phyloP scores from a whole-genome alignment of 2,888 invertebrate species.

The Cosmia pyralina region DNA sequence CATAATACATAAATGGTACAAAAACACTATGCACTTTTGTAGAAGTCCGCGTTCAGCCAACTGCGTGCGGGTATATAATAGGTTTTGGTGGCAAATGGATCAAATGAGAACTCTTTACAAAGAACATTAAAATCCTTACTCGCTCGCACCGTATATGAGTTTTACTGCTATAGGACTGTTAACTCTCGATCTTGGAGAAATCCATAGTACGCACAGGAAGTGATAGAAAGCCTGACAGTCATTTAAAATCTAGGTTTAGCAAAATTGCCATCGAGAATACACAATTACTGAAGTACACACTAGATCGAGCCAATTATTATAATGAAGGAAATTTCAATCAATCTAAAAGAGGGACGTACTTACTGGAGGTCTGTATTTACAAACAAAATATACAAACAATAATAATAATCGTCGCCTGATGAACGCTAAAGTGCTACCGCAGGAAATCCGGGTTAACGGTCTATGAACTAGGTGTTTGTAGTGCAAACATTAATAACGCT shows the following conservation, averaged over 20 bases:
- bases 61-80: too few species aligned
- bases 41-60: too few species aligned
- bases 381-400: constrained; percentile 21
- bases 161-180: neutral
- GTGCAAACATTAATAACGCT: constrained; percentile 1
- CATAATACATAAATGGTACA: too few species aligned
- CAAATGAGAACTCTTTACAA: too few species aligned
- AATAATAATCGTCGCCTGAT: constrained; percentile 1
- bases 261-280: neutral
- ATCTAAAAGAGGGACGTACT: neutral
- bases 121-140: too few species aligned
- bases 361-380: neutral
- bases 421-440: neutral
- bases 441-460: constrained; percentile 33
- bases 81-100: too few species aligned
- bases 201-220: neutral
- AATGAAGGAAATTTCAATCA: constrained; percentile 14
- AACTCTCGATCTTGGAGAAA: neutral
- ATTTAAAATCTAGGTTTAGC: neutral
- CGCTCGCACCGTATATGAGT: too few species aligned
- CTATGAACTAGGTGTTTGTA: constrained; percentile 17
- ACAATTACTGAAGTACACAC: neutral
- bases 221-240: neutral
- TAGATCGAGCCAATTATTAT: neutral
- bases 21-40: too few species aligned